These are phyloP conservation scores for Trachelus troglodyta DNA, from an alignment of 2,888 invertebrate genomes.

Conservation along the genomic window DNA sequence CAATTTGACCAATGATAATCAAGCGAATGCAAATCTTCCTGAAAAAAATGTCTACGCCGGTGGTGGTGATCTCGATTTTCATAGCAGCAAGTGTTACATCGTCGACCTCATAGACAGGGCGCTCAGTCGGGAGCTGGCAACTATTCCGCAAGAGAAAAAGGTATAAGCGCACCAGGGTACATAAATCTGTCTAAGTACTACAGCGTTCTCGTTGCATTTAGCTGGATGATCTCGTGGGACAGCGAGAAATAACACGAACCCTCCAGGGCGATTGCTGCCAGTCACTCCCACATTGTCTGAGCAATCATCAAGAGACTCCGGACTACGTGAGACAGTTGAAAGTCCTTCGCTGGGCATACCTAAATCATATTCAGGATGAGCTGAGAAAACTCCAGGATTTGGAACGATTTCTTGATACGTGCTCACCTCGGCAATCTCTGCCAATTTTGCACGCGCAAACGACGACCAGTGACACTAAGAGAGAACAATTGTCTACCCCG, in stretches of 20 bases:
- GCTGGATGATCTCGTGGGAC: background rate
- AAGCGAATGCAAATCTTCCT: background rate
- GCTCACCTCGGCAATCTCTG: constrained; percentile 37
- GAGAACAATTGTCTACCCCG: background rate
- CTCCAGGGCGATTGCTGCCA: constrained; percentile 38
- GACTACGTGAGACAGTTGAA: constrained; percentile 64
- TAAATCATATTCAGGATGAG: constrained; percentile 67
- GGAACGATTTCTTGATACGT: constrained; percentile 65
- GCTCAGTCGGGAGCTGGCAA: constrained; percentile 65
- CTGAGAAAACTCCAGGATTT: constrained; percentile 64
- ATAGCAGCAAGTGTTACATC: constrained; percentile 66
- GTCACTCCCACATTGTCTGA: constrained; percentile 44
- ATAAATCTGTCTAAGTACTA: background rate
- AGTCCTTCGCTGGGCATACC: constrained; percentile 65
- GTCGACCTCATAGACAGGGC: constrained; percentile 67
- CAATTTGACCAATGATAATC: background rate
- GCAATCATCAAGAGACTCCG: constrained; percentile 45
- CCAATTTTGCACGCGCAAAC: constrained; percentile 16
- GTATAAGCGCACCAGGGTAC: constrained; percentile 15
- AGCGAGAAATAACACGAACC: constrained; percentile 38
- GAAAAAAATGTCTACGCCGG: constrained; percentile 30
- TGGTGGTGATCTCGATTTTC: constrained; percentile 62
- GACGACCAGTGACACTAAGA: constrained; percentile 10
- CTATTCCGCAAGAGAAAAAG: constrained; percentile 35
- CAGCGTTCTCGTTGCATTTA: background rate